A percentile compares a stretch with the other conserved stretches of the same genome.
phyloP scores from a whole-genome alignment of 1,140 invertebrate genomes.

The Adoxophyes honmai region DNA sequence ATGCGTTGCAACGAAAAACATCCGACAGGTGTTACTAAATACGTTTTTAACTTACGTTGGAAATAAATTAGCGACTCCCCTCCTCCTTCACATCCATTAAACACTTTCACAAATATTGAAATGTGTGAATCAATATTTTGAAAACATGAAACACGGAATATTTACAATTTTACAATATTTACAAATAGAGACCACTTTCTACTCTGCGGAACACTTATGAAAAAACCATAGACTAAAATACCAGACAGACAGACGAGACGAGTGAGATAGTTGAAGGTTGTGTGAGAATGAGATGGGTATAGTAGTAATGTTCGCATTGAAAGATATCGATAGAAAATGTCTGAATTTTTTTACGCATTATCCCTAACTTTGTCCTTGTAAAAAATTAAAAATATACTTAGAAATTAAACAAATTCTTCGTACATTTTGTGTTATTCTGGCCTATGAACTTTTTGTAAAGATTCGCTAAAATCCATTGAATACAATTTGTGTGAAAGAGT shows the following conservation, averaged over 20 bases:
- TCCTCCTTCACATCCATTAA: constrained; percentile 42
- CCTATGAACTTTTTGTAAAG: no score
- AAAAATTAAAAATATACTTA: no score
- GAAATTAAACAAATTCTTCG: no score
- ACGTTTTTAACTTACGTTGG: background rate
- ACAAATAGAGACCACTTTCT: constrained; percentile 63
- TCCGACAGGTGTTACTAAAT: constrained; percentile 30
- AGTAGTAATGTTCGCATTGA: constrained; percentile 19
- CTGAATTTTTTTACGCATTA: no score
- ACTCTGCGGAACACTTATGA: constrained; percentile 48
- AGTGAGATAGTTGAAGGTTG: constrained; percentile 9
- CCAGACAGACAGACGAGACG: no score
- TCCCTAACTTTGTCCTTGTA: no score
- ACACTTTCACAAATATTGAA: constrained; percentile 39
- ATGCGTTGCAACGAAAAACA: background rate
- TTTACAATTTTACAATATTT: constrained; percentile 65
- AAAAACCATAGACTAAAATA: constrained; percentile 51
- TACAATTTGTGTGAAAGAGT: no score
- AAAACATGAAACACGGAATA: constrained; percentile 36
- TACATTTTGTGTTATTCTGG: no score
- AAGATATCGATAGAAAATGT: background rate
- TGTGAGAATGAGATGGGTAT: constrained; percentile 18
- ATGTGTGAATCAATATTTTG: constrained; percentile 23
- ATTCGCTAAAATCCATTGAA: no score
- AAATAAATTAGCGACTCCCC: background rate